These are phyloP conservation scores for Eucriotettix oculatus DNA, from an alignment of 2,888 invertebrate genomes.

Conservation along the genomic window DNA sequence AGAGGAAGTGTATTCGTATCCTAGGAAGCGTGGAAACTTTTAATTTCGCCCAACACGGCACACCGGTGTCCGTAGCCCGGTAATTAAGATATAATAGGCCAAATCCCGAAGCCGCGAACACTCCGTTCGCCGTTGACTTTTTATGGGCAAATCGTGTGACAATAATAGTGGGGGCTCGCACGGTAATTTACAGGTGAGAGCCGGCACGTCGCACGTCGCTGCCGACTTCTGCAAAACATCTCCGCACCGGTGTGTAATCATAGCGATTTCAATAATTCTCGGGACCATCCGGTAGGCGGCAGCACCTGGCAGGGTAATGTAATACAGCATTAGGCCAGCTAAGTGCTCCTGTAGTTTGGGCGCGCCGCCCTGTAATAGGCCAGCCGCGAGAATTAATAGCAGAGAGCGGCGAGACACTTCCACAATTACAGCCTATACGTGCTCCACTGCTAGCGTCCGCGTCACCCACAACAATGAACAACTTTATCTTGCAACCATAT, in stretches of 20 bases:
- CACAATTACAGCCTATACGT: no score
- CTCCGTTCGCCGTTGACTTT: neutral
- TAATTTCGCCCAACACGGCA: neutral
- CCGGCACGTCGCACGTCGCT: neutral
- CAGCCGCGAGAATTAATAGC: neutral
- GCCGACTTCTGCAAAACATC: neutral
- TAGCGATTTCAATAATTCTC: conserved; percentile 4
- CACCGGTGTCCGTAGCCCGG: neutral
- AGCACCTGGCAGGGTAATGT: conserved; percentile 1
- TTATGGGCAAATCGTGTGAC: neutral
- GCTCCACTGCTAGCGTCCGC: no score
- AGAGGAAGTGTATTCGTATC: no score
- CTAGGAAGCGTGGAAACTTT: neutral
- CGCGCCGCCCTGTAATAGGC: neutral
- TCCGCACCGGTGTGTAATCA: conserved; percentile 3
- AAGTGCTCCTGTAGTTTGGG: neutral
- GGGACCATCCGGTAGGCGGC: conserved; percentile 4
- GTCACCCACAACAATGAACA: no score
- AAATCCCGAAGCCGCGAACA: neutral
- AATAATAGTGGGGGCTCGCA: neutral
- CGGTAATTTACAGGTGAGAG: neutral
- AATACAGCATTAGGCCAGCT: neutral
- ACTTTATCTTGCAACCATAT: no score
- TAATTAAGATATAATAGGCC: neutral
- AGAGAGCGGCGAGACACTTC: neutral